Base-by-base conservation (phyloP, 2,113 vertebrate species). In the Rallus limicola region DNA sequence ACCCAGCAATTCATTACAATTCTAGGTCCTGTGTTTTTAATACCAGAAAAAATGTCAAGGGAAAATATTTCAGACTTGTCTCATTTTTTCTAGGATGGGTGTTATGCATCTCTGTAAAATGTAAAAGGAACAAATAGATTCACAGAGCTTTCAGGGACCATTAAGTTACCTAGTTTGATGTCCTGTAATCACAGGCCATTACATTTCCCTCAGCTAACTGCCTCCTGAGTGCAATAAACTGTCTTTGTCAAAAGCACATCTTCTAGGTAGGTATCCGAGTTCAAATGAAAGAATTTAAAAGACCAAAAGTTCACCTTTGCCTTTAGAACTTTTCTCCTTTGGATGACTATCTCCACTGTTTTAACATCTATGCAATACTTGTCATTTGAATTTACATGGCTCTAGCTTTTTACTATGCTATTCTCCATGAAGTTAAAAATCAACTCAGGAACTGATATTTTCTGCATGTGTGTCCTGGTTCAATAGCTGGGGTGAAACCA, bases 41-140 rank as follows among this genome's bases (percentile, higher is more conserved):
- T 34, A 31, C 2, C 9, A 75, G 34, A 1, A 65, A 75, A 72
- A 82, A 33, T 2, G 0, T 5, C 44, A 56, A 11, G 8, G 24
- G 5, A 62, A 76, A 68, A 44, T 48, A 64, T 58, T 59, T 65
- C 60, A 58, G 17, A 59, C 4, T 23, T 48, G 4, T 52, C 28
- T 36, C 6, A 31, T 33, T 87, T 56, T 63, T 76, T 9, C 40
- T 28, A 17, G 11, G 9, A 25, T 71, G 6, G 3, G 5, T 68
- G 77, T 82, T 46, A 90, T 79, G 31, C 15, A 79, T 50, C 24
- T 67, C 16, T 59, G 9, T 67, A n/a, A 17, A 38, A 34, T 0
- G 0, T 56, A 65, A 46, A 20, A 84, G 36, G 40, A 88, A 81
- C 19, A 64, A 88, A 25, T 7, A 67, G 18, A 44, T 67, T 78